phyloP scores from a whole-genome alignment of 2,113 vertebrate genomes.

The Parus major region DNA sequence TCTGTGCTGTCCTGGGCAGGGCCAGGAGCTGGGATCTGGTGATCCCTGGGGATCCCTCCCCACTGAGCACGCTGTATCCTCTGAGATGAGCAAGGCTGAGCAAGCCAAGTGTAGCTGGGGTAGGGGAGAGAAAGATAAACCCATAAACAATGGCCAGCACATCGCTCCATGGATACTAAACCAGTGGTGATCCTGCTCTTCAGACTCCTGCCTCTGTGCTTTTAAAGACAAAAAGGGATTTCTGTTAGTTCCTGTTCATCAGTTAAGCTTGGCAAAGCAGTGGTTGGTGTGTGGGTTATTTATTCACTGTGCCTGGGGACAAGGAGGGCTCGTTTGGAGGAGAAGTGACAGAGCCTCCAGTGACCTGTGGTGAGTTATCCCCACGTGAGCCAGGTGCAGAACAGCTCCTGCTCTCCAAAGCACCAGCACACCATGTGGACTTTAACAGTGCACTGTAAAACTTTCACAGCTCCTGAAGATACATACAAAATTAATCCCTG shows the following conservation, averaged over 20 bases:
- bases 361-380: neutral
- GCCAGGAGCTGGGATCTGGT: neutral
- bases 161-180: neutral
- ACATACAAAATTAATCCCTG: constrained; percentile 64
- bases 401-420: neutral
- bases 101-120: neutral
- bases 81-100: neutral
- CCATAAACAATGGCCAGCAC: neutral
- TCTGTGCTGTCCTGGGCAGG: neutral
- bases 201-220: neutral
- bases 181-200: neutral
- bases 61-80: neutral
- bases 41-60: neutral
- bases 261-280: neutral
- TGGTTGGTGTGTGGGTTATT: neutral
- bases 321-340: neutral
- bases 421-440: neutral
- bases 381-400: neutral
- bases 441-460: constrained; percentile 9
- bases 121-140: neutral
- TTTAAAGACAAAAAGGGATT: neutral
- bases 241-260: neutral
- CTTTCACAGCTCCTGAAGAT: constrained; percentile 47
- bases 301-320: neutral
- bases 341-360: neutral